phyloP scores from a whole-genome alignment of 2,888 invertebrate genomes.

The Lycia hirtaria region DNA sequence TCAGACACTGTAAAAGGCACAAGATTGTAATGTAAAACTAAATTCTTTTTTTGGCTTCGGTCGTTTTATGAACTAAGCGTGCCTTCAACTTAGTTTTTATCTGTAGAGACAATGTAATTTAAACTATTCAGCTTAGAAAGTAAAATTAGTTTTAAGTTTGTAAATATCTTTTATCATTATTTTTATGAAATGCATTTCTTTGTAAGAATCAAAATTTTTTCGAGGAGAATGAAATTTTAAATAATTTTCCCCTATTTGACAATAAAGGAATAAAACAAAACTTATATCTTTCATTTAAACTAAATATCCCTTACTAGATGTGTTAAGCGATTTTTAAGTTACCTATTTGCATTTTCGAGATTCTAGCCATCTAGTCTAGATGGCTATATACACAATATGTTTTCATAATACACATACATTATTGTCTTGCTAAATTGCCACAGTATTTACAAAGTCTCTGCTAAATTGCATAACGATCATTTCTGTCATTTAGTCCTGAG shows the following conservation, averaged over 20 bases:
- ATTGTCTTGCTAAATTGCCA: too few relatives aligned
- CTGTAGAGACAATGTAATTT: conserved; percentile 68
- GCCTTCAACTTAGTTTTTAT: conserved; percentile 66
- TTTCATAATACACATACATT: too few relatives aligned
- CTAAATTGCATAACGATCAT: too few relatives aligned
- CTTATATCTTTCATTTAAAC: conserved; percentile 49
- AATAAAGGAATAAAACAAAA: conserved; percentile 84
- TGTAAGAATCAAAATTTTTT: conserved; percentile 73
- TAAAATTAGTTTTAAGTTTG: conserved; percentile 59
- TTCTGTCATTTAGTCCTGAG: too few relatives aligned
- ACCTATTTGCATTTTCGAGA: too few relatives aligned
- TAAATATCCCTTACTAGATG: not conserved
- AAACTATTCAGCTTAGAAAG: conserved; percentile 64
- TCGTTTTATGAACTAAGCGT: conserved; percentile 55
- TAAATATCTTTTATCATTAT: conserved; percentile 82
- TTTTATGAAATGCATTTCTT: conserved; percentile 83
- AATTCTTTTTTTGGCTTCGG: conserved; percentile 17
- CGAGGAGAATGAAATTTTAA: conserved; percentile 79
- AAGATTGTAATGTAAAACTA: conserved; percentile 27
- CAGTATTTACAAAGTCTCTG: too few relatives aligned
- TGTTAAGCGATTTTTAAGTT: too few relatives aligned
- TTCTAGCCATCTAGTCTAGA: too few relatives aligned
- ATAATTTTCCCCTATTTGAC: conserved; percentile 82
- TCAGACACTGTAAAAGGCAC: conserved; percentile 51
- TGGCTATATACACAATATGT: too few relatives aligned